phyloP scores from a whole-genome alignment of 1,140 invertebrate genomes.

The Zaprionus ghesquierei region DNA sequence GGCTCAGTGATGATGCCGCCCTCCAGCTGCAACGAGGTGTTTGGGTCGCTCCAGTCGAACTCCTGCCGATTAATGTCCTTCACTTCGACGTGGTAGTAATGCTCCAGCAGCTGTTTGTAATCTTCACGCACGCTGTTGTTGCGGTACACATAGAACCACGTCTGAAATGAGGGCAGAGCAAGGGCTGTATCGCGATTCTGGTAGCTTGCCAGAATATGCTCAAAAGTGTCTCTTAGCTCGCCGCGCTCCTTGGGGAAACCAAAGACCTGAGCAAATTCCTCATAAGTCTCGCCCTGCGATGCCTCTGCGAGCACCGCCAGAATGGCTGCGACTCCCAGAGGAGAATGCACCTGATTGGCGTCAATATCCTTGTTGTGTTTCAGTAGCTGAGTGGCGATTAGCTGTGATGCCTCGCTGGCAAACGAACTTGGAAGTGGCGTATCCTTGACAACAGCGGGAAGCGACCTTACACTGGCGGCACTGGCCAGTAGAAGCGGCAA shows the following conservation, averaged over 20 bases:
- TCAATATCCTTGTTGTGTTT: conserved; percentile 83
- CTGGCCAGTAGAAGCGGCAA: conserved; percentile 25
- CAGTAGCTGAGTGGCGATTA: conserved; percentile 72
- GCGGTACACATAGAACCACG: conserved; percentile 87
- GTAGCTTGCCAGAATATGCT: conserved; percentile 83
- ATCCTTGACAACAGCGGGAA: conserved; percentile 23
- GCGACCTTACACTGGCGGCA: conserved; percentile 8
- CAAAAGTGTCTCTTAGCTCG: conserved; percentile 73
- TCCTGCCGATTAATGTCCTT: conserved; percentile 84
- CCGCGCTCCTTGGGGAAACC: conserved; percentile 84
- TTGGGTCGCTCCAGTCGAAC: conserved; percentile 69
- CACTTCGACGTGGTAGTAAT: conserved; percentile 85
- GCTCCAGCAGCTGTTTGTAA: conserved; percentile 84
- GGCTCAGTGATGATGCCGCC: conserved; percentile 38
- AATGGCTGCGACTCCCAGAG: conserved; percentile 85
- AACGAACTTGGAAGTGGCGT: conserved; percentile 47
- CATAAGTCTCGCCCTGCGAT: conserved; percentile 84
- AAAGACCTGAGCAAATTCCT: conserved; percentile 84
- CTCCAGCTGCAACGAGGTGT: conserved; percentile 63
- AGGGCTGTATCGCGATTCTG: conserved; percentile 83
- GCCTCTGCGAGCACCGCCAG: conserved; percentile 86
- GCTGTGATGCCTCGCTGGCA: conserved; percentile 67
- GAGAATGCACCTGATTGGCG: conserved; percentile 86
- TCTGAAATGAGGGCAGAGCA: conserved; percentile 85
- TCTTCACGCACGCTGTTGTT: conserved; percentile 85